Percentiles rank a stretch among this genome's conserved stretches.
phyloP scores from a whole-genome alignment of 2,797 vertebrate species.

The Ficedula albicollis region DNA sequence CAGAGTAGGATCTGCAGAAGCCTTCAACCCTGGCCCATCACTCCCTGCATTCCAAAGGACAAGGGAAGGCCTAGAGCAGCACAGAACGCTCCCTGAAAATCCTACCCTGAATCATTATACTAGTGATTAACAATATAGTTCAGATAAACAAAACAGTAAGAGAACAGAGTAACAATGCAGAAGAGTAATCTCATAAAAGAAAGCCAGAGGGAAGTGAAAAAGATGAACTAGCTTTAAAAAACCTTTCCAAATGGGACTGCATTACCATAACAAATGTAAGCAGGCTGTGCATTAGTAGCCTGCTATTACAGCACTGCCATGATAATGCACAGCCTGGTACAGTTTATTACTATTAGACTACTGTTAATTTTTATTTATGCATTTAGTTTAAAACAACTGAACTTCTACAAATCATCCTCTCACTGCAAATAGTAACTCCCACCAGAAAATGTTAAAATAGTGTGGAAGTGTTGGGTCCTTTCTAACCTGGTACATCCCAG shows the following conservation, averaged over 20 bases:
- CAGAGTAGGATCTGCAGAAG: constrained; percentile 13
- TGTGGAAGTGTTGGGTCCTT: background rate
- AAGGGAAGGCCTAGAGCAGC: background rate
- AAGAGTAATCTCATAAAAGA: constrained; percentile 35
- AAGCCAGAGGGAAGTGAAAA: constrained; percentile 33
- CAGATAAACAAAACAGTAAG: constrained; percentile 9
- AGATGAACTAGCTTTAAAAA: constrained; percentile 24
- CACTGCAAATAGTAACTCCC: background rate
- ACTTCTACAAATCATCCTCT: background rate
- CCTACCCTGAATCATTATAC: background rate
- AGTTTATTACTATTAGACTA: constrained; percentile 46
- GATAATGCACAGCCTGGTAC: background rate
- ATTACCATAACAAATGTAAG: background rate
- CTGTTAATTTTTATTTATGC: constrained; percentile 51
- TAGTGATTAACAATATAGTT: background rate
- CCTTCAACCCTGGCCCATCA: background rate
- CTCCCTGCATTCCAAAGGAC: background rate
- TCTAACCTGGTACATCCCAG: background rate
- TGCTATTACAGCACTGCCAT: background rate
- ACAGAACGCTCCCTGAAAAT: background rate
- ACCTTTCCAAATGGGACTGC: background rate
- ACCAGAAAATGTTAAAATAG: background rate
- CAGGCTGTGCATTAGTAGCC: background rate
- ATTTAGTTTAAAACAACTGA: constrained; percentile 13
- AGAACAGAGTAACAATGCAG: constrained; percentile 46